These are phyloP conservation scores for Lophotriccus pileatus DNA, from an alignment of 2,797 vertebrate genomes.

Conservation along the genomic window DNA sequence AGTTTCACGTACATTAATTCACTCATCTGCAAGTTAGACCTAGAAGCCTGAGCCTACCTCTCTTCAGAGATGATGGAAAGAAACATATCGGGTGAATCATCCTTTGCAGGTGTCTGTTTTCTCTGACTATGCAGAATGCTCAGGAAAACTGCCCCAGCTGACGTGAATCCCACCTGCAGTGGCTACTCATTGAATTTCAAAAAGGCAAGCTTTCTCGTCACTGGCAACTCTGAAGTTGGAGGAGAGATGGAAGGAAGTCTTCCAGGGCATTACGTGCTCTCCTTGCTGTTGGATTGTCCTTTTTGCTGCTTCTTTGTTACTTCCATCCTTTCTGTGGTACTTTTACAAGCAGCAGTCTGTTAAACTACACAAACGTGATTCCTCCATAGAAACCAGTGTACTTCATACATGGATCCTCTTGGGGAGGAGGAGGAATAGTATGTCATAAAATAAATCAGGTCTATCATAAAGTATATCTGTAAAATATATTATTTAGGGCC, in stretches of 20 bases:
- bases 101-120: background rate
- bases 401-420: background rate
- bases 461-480: background rate
- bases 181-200: background rate
- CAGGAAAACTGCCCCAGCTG: background rate
- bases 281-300: background rate
- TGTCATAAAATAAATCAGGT: background rate
- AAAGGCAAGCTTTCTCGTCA: background rate
- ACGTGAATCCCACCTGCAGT: background rate
- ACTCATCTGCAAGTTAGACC: background rate
- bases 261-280: background rate
- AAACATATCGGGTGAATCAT: background rate
- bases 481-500: background rate
- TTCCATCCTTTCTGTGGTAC: fast-evolving
- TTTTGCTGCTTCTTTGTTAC: background rate
- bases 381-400: background rate
- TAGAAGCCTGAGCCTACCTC: background rate
- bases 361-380: background rate
- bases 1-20: background rate
- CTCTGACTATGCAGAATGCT: background rate
- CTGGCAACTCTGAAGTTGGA: background rate
- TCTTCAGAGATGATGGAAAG: background rate
- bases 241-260: background rate
- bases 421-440: background rate
- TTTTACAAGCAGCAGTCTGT: background rate